Conservation (phyloP, 2,888 invertebrate genomes). For the Saturnia pavonia region DNA sequence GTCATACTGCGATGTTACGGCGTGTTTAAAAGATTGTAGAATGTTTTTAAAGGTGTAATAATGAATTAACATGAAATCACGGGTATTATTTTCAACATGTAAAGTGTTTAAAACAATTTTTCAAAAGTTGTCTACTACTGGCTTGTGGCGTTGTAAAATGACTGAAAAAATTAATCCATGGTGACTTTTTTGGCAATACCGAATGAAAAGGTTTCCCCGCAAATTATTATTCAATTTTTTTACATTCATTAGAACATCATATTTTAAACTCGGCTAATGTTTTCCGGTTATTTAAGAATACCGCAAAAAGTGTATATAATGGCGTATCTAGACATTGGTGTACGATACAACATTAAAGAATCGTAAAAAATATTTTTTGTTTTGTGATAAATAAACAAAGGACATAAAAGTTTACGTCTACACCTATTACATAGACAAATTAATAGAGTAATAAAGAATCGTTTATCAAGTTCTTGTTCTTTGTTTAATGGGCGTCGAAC, state of each 20-base stretch:
- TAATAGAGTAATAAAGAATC: background rate
- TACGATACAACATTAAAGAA: background rate
- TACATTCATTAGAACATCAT: background rate
- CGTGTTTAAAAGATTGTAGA: too few relatives aligned
- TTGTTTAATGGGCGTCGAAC: background rate
- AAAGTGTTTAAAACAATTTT: too few relatives aligned
- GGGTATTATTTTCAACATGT: too few relatives aligned
- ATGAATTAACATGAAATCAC: too few relatives aligned
- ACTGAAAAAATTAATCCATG: background rate
- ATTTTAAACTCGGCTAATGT: background rate
- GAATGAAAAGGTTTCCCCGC: background rate
- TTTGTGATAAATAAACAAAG: background rate
- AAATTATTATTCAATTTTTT: background rate
- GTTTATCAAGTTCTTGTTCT: background rate
- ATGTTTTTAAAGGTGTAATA: too few relatives aligned
- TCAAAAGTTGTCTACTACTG: too few relatives aligned
- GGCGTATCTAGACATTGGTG: background rate
- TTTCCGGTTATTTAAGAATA: background rate
- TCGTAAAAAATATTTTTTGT: background rate
- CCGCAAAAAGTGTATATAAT: constrained; percentile 3
- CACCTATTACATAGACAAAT: background rate
- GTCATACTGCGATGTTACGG: too few relatives aligned
- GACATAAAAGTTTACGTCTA: background rate
- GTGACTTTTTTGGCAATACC: background rate
- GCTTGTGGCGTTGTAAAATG: too few relatives aligned